Percentiles rank a stretch among this genome's conserved stretches.
Evolutionary conservation across 2,888 invertebrate genomes (phyloP).

Genomic region (Amitus sp.): DNA sequence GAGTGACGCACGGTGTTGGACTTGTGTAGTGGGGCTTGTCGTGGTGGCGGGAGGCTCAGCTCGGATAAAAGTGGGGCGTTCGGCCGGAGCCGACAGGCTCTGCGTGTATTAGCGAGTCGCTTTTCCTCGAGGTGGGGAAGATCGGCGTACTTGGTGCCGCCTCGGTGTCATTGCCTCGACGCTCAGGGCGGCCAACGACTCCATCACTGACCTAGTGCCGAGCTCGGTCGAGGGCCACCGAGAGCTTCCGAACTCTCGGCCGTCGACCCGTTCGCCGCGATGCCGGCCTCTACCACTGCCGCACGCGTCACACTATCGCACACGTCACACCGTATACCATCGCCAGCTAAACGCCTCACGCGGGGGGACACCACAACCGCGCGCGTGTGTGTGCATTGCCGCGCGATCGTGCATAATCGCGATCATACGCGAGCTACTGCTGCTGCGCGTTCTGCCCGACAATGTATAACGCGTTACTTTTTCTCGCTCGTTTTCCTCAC

Average conservation of each 20-base stretch:
- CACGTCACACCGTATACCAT: background rate
- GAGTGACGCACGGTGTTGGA: slow-evolving; percentile 2
- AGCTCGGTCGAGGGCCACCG: slow-evolving; percentile 51
- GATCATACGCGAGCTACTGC: slow-evolving; percentile 2
- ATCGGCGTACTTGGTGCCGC: slow-evolving; percentile 62
- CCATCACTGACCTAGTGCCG: slow-evolving; percentile 67
- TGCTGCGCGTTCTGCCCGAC: slow-evolving; percentile 15
- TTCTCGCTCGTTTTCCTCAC: slow-evolving; percentile 13
- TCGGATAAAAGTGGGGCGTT: no score
- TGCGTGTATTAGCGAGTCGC: slow-evolving; percentile 34
- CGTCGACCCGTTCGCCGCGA: slow-evolving; percentile 54
- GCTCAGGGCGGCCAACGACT: slow-evolving; percentile 66
- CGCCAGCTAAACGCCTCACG: background rate
- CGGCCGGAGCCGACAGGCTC: slow-evolving; percentile 16
- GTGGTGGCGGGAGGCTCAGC: no score
- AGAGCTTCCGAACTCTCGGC: slow-evolving; percentile 50
- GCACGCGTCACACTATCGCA: slow-evolving; percentile 9
- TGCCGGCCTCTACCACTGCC: slow-evolving; percentile 53
- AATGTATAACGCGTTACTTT: slow-evolving; percentile 26
- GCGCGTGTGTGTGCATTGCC: slow-evolving; percentile 22
- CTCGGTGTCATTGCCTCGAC: slow-evolving; percentile 66
- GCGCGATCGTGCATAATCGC: slow-evolving; percentile 23
- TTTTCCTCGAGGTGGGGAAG: slow-evolving; percentile 27
- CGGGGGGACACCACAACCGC: slow-evolving; percentile 7
- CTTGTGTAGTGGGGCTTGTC: no score